phyloP scores from a whole-genome alignment of 2,797 vertebrate genomes.

The Potorous gilbertii region DNA sequence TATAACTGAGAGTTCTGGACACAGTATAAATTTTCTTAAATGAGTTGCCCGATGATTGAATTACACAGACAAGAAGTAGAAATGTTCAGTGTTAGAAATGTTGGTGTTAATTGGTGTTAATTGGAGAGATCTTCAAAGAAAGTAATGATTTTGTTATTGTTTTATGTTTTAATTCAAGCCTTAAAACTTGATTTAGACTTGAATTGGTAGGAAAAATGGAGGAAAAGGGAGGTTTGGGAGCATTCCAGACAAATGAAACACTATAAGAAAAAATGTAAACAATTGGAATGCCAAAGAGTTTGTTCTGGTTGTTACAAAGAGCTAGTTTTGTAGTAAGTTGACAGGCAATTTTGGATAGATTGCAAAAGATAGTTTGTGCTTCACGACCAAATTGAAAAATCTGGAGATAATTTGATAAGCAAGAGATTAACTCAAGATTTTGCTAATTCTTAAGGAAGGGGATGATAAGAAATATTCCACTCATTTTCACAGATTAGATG shows the following conservation, averaged over 20 bases:
- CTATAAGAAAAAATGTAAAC: neutral
- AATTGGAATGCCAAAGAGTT: neutral
- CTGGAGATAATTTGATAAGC: too few species aligned
- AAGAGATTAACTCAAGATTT: neutral
- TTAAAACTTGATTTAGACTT: neutral
- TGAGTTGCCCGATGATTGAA: neutral
- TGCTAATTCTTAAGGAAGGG: neutral
- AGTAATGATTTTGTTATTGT: neutral
- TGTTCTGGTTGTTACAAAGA: neutral
- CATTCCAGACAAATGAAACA: neutral
- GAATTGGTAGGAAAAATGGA: too few species aligned
- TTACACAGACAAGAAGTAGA: neutral
- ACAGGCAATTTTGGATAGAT: neutral
- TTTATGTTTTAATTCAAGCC: neutral
- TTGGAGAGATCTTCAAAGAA: neutral
- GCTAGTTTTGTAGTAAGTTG: neutral
- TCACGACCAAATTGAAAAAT: neutral
- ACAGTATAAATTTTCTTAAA: neutral
- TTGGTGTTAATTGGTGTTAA: neutral
- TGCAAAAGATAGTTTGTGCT: neutral
- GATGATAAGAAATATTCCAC: neutral
- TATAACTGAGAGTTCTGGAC: neutral
- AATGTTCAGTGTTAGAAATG: neutral
- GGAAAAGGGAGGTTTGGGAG: neutral
- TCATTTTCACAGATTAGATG: neutral